Evolutionary conservation across 2,888 invertebrate genomes (phyloP).

Genomic region (Eristalis intricaria): DNA sequence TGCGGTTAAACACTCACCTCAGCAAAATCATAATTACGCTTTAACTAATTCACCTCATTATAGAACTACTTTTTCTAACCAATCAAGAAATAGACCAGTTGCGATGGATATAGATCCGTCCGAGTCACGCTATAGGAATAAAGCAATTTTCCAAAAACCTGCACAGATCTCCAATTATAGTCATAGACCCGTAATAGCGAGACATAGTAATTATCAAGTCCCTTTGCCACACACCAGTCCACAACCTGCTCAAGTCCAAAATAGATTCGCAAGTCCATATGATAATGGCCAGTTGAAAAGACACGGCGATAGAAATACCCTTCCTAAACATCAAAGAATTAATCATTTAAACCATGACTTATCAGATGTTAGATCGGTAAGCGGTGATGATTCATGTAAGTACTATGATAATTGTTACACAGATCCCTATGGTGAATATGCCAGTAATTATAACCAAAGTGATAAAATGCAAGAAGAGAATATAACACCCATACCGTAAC

Average conservation of each 20-base stretch:
- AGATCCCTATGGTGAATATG: neutral
- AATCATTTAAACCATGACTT: constrained; percentile 4
- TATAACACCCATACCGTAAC: neutral
- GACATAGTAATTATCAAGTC: too few species aligned
- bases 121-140: neutral
- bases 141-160: neutral
- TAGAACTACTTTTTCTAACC: neutral
- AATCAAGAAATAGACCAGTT: neutral
- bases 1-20: neutral
- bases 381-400: neutral
- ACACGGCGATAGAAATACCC: neutral
- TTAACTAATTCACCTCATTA: neutral
- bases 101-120: neutral
- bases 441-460: neutral
- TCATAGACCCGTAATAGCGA: neutral
- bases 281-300: neutral
- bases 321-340: constrained; percentile 13
- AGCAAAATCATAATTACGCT: neutral
- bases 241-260: neutral
- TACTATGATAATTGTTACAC: neutral
- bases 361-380: neutral
- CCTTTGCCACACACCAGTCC: too few species aligned
- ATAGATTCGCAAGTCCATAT: neutral
- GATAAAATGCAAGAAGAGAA: neutral
- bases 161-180: neutral